Base-by-base conservation (phyloP, 2,888 invertebrate genomes). In the Acholoe squamosa region DNA sequence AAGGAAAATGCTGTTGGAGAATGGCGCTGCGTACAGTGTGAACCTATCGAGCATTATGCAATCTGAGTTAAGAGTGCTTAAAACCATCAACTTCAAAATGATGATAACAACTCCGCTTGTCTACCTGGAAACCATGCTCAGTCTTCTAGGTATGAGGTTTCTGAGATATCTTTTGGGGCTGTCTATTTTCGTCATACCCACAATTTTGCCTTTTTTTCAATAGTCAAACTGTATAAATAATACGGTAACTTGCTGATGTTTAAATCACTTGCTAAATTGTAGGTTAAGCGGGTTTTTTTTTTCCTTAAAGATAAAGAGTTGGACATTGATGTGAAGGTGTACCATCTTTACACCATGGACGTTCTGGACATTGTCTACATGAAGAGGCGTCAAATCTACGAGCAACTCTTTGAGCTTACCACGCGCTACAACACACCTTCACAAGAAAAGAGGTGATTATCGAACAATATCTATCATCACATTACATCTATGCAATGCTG, bases 271-370 rank as follows among this genome's bases (percentile, higher is more conserved):
- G 54, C n/a, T n/a, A n/a, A n/a, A n/a, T n/a, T n/a, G n/a, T n/a
- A n/a, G n/a, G n/a, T n/a, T n/a, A n/a, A n/a, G n/a, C n/a, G n/a
- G n/a, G n/a, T n/a, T n/a, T n/a, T 61, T 61, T 19, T n/a, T 22
- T 3, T 61, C 22, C 5, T 12, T 14, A n/a, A 3, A n/a, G 61
- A 61, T 61, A 61, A 25, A 25, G 61, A 61, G 61, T 61, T 61
- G 61, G 61, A 97, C 91, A 97, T 97, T 77, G 96, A 97, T 91
- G 96, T 97, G 28, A 97, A 97, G 94, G 96, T 97, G 80, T 97
- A 97, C 95, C 98, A 98, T 95, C 97, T 97, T 16, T 97, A 98
- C 96, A 97, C 98, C 95, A 97, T 94, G 61, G 92, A 92, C n/a
- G 90, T 94, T 43, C 91, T 95, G 56, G 94, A 94, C 89, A 77